Conservation (phyloP, 2,888 invertebrate species). For the Stratiomys singularior region DNA sequence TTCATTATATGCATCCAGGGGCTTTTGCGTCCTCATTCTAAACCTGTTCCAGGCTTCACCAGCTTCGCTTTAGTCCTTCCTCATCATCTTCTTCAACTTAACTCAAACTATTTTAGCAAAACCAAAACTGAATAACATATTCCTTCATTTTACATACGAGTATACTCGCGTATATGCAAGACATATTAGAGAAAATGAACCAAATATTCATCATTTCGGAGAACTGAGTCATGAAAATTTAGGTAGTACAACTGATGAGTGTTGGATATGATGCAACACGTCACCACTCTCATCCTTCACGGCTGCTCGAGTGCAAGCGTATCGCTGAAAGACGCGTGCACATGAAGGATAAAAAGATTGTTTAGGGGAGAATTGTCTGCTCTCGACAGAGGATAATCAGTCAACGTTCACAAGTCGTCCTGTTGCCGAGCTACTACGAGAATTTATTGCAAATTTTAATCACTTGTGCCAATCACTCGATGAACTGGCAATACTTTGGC, state of each 20-base stretch:
- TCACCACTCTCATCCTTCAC: background rate
- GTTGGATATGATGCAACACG: background rate
- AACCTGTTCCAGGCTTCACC: background rate
- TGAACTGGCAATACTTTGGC: too few relatives aligned
- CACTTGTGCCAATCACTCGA: too few relatives aligned
- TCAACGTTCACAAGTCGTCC: too few relatives aligned
- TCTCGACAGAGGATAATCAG: too few relatives aligned
- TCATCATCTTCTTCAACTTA: background rate
- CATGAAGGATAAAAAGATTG: too few relatives aligned
- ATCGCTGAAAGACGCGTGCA: background rate
- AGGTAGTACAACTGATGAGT: conserved; percentile 5
- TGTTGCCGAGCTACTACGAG: too few relatives aligned
- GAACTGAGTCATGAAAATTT: conserved; percentile 47
- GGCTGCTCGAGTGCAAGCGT: background rate
- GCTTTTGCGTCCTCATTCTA: background rate
- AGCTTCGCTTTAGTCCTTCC: background rate
- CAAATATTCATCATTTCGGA: conserved; percentile 49
- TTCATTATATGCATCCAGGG: conserved; percentile 47
- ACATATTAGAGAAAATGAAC: conserved; percentile 45
- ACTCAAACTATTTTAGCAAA: conserved; percentile 18
- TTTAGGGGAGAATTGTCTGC: too few relatives aligned
- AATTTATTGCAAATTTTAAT: too few relatives aligned
- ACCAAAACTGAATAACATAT: conserved; percentile 10
- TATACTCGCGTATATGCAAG: conserved; percentile 32
- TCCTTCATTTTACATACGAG: conserved; percentile 13